Evolutionary conservation across 2,888 invertebrate species (phyloP), one percentile per base, ranked within the genome.

Genomic region (Gnatocerus cornutus): DNA sequence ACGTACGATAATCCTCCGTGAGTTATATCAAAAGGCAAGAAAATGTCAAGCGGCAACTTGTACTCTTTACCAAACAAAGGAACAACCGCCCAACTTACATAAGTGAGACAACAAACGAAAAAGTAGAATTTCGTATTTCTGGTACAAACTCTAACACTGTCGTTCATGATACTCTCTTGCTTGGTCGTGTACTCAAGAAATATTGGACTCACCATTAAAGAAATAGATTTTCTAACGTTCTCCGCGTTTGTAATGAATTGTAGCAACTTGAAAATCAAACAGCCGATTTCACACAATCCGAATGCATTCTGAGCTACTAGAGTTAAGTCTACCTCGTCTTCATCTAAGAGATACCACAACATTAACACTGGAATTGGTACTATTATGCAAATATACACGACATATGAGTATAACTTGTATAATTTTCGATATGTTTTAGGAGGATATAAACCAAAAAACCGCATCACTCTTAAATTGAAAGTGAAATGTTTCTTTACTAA

Each of bases 21-120:
- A 43, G 43, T 45, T 1, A 16, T 16, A 43, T 58, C 58, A 58
- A 10, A 58, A n/a, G 58, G 58, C 9, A 58, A 43, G 43, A 41
- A 58, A 10, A 58, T 27, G 10, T 58, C 58, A 4, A 58, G 8
- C 1, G 58, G 58, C 5, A 58, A 27, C 16, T 27, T 43, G 8
- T 29, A 29, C 9, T 12, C 45, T 1, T 43, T 21, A 14, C 1
- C 12, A 27, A 58, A 58, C 4, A 58, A 58, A 3, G 58, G 58
- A n/a, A 21, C 16, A 8, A 16, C 16, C 0, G 43, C 58, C 41
- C 41, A 58, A 4, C 9, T 39, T 13, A 10, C 16, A 43, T 14
- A 10, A 12, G 27, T 21, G 10, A 21, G 7, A 10, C 27, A 39
- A 10, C 58, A 58, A 27, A 58, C 39, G 6, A 41, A 8, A 8